Evolutionary conservation across 2,113 vertebrate genomes (phyloP).

Genomic region (Procapra przewalskii): DNA sequence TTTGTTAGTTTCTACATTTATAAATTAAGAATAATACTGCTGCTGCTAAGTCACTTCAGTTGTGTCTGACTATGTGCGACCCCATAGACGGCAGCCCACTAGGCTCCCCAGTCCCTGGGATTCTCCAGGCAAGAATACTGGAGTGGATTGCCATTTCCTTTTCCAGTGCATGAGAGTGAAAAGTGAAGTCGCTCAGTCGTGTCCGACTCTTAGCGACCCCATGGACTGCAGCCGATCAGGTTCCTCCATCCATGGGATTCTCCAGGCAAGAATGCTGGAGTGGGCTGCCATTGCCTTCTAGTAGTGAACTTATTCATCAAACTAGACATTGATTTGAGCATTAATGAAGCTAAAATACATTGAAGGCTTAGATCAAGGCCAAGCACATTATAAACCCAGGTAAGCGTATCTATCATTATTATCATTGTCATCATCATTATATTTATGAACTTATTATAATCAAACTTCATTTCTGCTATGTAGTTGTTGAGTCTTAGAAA

Average conservation of each 20-base stretch:
- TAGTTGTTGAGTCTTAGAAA: not conserved
- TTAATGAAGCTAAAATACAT: not conserved
- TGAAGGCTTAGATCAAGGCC: not conserved
- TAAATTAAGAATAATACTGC: not conserved
- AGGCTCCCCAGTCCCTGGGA: no score
- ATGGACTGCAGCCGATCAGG: no score
- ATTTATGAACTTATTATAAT: not conserved
- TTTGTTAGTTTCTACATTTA: not conserved
- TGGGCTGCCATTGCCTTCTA: not conserved
- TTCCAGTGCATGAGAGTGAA: no score
- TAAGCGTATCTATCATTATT: not conserved
- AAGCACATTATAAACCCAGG: not conserved
- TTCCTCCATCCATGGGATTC: no score
- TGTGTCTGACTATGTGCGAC: accelerated
- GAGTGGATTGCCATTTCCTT: no score
- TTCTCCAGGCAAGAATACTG: no score
- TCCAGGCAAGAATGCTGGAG: no score
- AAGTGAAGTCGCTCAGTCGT: no score
- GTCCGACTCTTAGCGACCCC: no score
- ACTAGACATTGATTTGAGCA: not conserved
- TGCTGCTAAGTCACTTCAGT: no score
- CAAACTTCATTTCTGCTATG: not conserved
- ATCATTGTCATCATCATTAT: not conserved
- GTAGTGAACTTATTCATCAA: not conserved
- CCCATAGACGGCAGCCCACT: no score